Conservation (phyloP, 2,797 vertebrate species). For the Orientallactaga sibirica region DNA sequence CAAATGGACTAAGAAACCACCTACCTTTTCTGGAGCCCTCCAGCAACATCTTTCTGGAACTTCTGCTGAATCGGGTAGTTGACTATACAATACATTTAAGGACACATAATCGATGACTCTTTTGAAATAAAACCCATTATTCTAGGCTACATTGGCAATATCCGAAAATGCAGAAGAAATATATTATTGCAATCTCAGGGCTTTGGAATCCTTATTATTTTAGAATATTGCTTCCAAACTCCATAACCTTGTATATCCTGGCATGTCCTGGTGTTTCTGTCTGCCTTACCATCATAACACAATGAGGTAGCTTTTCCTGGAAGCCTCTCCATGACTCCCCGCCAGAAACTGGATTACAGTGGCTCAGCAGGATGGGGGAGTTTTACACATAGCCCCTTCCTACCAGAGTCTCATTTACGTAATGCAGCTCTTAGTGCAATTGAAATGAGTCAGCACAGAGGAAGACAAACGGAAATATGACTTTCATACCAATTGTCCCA, state of each 20-base stretch:
- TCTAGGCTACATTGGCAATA: background rate
- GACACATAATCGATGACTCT: background rate
- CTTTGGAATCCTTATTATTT: background rate
- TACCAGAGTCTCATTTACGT: conserved; percentile 66
- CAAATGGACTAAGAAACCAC: background rate
- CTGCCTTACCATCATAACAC: background rate
- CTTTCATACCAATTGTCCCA: conserved; percentile 17
- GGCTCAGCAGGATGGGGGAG: conserved; percentile 24
- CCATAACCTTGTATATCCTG: background rate
- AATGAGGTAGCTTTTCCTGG: conserved; percentile 62
- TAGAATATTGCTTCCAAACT: conserved; percentile 28
- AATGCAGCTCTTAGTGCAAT: conserved; percentile 75
- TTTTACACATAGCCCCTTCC: background rate
- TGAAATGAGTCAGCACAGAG: conserved; percentile 72
- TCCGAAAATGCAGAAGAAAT: conserved; percentile 50
- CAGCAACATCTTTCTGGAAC: conserved; percentile 43
- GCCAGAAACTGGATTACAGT: conserved; percentile 71
- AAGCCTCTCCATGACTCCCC: conserved; percentile 39
- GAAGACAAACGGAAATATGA: conserved; percentile 65
- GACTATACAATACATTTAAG: background rate
- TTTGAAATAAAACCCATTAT: conserved; percentile 61
- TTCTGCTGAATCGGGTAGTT: conserved; percentile 29
- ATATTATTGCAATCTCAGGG: background rate
- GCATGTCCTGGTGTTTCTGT: background rate
- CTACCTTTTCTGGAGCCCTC: background rate